These are phyloP conservation scores for Bombyx huttoni DNA, from an alignment of 2,888 invertebrate species.

Conservation along the genomic window DNA sequence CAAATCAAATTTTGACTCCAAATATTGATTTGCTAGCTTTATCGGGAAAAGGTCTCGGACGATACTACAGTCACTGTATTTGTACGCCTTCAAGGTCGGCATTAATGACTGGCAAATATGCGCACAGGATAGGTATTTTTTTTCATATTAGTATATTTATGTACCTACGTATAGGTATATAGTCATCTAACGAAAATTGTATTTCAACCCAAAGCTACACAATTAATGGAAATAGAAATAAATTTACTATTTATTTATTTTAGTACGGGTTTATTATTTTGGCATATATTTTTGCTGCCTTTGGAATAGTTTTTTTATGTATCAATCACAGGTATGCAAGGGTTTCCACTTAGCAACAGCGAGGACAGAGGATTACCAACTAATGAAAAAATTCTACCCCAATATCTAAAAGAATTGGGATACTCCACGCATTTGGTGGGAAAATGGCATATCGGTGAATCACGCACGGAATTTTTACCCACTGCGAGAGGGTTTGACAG, in stretches of 20 bases:
- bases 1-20: constrained; percentile 87
- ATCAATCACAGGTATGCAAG: constrained; percentile 46
- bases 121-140: constrained; percentile 79
- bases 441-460: constrained; percentile 82
- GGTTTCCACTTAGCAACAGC: constrained; percentile 47
- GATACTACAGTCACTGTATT: constrained; percentile 85
- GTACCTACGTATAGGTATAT: too few relatives aligned
- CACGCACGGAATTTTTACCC: constrained; percentile 74
- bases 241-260: background rate
- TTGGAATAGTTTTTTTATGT: background rate
- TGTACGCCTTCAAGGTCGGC: constrained; percentile 89
- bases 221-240: too few relatives aligned
- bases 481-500: constrained; percentile 83
- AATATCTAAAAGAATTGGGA: constrained; percentile 77
- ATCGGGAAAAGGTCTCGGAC: constrained; percentile 85
- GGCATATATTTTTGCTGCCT: background rate
- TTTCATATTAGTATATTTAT: background rate
- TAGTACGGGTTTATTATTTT: background rate
- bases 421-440: constrained; percentile 85
- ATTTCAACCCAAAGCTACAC: too few relatives aligned
- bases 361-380: constrained; percentile 55
- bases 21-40: constrained; percentile 91
- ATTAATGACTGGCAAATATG: constrained; percentile 86
- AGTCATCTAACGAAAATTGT: too few relatives aligned
- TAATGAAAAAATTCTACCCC: constrained; percentile 66